A percentile compares a stretch with the other conserved stretches of the same genome.
Conservation (phyloP, 1,140 invertebrate species). For the Leptinotarsa defecta region DNA sequence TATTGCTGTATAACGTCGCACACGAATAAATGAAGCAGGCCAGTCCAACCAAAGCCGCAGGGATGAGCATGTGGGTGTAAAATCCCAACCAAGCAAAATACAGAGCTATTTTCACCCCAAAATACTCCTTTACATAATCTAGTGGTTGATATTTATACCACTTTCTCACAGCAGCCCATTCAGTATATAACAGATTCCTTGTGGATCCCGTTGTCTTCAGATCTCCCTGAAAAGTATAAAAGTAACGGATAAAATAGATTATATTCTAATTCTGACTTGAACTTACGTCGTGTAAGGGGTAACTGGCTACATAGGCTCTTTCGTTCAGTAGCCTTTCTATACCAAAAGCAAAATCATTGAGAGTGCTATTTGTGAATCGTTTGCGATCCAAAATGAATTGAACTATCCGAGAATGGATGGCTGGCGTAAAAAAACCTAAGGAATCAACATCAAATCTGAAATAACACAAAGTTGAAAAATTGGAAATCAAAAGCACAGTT, state of each 20-base stretch:
- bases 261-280: background rate
- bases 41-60: conserved; percentile 81
- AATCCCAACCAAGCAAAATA: conserved; percentile 98
- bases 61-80: conserved; percentile 92
- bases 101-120: conserved; percentile 89
- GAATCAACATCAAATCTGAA: conserved; percentile 80
- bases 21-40: conserved; percentile 82
- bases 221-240: conserved; percentile 66
- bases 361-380: conserved; percentile 69
- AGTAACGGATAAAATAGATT: background rate
- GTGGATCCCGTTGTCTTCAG: conserved; percentile 69
- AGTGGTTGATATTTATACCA: conserved; percentile 87
- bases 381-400: conserved; percentile 91
- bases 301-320: conserved; percentile 79
- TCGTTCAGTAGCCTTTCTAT: conserved; percentile 81
- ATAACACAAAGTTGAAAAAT: conserved; percentile 30
- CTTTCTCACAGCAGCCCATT: conserved; percentile 84
- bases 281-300: conserved; percentile 89
- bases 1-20: conserved; percentile 71
- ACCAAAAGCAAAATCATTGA: conserved; percentile 79
- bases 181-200: conserved; percentile 77
- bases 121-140: conserved; percentile 87
- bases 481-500: background rate
- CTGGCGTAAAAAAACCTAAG: conserved; percentile 83
- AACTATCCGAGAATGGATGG: conserved; percentile 84